Percentiles rank a stretch among this genome's conserved stretches.
Conservation (phyloP, 2,888 invertebrate species). For the Endotricha flammealis region DNA sequence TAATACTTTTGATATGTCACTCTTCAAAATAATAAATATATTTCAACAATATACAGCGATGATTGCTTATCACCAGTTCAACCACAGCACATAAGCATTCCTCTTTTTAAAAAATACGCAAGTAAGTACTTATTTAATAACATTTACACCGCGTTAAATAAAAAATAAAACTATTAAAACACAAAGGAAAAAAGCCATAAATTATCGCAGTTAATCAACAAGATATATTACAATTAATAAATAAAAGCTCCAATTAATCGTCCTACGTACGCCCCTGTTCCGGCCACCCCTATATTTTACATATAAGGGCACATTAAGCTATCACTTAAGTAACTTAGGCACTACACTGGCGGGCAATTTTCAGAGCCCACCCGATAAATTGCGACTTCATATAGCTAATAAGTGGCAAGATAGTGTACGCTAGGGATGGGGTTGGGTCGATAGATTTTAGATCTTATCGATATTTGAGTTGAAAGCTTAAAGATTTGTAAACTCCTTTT, state of each 20-base stretch:
- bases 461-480: too few relatives aligned
- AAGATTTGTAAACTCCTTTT: too few relatives aligned
- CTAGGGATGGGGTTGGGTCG: slow-evolving; percentile 28
- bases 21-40: too few relatives aligned
- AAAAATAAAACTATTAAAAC: not conserved
- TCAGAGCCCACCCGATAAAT: slow-evolving; percentile 61
- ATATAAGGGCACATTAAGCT: slow-evolving; percentile 49
- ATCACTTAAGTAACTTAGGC: slow-evolving; percentile 50
- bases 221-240: slow-evolving; percentile 9
- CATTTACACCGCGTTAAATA: too few relatives aligned
- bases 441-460: slow-evolving; percentile 15
- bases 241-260: slow-evolving; percentile 9
- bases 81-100: too few relatives aligned
- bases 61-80: too few relatives aligned
- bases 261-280: slow-evolving; percentile 12
- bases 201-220: slow-evolving; percentile 2
- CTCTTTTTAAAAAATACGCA: too few relatives aligned
- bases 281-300: slow-evolving; percentile 34
- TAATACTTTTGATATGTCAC: too few relatives aligned
- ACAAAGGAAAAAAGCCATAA: not conserved
- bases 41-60: too few relatives aligned
- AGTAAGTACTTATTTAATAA: too few relatives aligned
- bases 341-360: slow-evolving; percentile 52
- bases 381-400: slow-evolving; percentile 62
- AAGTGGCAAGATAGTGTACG: slow-evolving; percentile 58